Percentiles rank a stretch among this genome's conserved stretches.
phyloP scores from a whole-genome alignment of 2,113 vertebrate species.

The Megaceryle torquata region DNA sequence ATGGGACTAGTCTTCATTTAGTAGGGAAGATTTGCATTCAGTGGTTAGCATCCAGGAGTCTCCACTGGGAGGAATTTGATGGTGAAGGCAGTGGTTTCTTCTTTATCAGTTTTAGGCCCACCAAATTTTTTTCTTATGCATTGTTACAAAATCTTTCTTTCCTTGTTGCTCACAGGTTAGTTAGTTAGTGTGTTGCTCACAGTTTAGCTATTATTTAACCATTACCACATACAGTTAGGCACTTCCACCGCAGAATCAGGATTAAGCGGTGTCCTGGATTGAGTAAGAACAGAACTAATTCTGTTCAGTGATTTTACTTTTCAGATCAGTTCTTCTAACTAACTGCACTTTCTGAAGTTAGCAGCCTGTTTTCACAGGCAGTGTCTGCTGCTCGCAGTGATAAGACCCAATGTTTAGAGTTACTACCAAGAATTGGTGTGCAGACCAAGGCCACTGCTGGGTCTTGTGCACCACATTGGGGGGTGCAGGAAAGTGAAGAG shows the following conservation, averaged over 20 bases:
- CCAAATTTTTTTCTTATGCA: not conserved
- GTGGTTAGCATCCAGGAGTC: not conserved
- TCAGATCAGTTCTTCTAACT: no score
- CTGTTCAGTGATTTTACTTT: not conserved
- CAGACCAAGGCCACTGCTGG: no score
- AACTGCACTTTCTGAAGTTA: no score
- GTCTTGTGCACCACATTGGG: no score
- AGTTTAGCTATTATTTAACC: not conserved
- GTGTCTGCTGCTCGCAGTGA: no score
- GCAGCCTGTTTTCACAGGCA: no score
- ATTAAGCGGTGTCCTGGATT: not conserved
- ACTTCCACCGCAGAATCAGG: not conserved
- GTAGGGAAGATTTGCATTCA: not conserved
- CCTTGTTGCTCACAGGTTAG: not conserved
- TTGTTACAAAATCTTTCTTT: not conserved
- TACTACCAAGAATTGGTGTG: no score
- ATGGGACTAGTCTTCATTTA: not conserved
- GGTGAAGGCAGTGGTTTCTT: not conserved
- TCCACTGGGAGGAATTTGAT: not conserved
- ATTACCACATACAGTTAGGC: accelerated
- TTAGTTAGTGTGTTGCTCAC: not conserved
- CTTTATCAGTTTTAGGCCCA: not conserved
- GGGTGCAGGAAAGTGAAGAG: no score
- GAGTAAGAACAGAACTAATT: no score
- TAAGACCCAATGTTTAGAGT: no score